phyloP scores from a whole-genome alignment of 2,888 invertebrate genomes.

The Meloe dianella region DNA sequence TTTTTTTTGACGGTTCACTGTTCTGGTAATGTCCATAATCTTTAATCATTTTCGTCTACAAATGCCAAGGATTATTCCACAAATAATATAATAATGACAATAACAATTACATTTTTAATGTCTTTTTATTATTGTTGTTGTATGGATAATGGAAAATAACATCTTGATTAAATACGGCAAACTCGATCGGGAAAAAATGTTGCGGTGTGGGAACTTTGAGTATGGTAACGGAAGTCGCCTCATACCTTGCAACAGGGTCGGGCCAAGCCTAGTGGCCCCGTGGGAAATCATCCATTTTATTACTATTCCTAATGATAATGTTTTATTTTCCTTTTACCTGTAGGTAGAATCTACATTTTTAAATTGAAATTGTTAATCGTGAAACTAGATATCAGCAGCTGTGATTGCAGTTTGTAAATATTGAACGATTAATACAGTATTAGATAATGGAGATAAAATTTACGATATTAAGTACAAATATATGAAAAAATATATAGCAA shows the following conservation, averaged over 20 bases:
- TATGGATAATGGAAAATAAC: neutral
- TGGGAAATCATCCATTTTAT: slow-evolving; percentile 11
- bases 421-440: neutral
- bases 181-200: neutral
- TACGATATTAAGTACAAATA: slow-evolving; percentile 2
- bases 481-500: neutral
- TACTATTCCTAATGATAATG: slow-evolving; percentile 8
- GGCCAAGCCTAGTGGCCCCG: slow-evolving; percentile 12
- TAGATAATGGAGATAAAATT: slow-evolving; percentile 24
- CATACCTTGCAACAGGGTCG: slow-evolving; percentile 29
- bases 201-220: slow-evolving; percentile 36
- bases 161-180: neutral
- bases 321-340: neutral
- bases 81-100: neutral
- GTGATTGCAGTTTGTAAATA: slow-evolving; percentile 8
- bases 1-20: slow-evolving; percentile 42
- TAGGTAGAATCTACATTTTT: neutral
- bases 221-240: slow-evolving; percentile 38
- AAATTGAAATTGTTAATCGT: neutral
- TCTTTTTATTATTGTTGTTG: no score
- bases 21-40: slow-evolving; percentile 37
- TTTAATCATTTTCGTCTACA: slow-evolving; percentile 12
- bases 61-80: slow-evolving; percentile 21
- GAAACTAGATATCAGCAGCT: neutral
- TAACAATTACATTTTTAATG: neutral